Conservation (phyloP, 2,888 invertebrate species). For the Dyspetes luteomarginatus region DNA sequence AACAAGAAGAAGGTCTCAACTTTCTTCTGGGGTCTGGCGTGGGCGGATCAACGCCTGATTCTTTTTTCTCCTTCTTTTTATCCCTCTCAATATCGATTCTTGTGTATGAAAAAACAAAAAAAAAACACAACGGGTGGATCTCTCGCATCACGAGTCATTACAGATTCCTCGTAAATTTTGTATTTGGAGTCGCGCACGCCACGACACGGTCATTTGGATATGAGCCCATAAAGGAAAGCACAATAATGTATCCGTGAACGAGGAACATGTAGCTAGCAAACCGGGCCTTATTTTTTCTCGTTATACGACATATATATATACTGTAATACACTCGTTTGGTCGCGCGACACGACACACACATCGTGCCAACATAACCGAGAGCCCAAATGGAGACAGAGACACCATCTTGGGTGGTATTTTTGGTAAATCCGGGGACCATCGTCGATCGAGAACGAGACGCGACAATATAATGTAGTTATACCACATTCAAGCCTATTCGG, state of each 20-base stretch:
- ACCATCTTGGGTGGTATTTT: constrained; percentile 69
- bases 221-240: constrained; percentile 27
- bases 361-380: constrained; percentile 14
- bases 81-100: constrained; percentile 25
- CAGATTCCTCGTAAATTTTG: constrained; percentile 76
- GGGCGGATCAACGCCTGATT: constrained; percentile 63
- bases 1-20: constrained; percentile 9
- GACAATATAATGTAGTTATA: constrained; percentile 36
- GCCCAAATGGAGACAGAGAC: constrained; percentile 1
- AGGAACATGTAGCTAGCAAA: constrained; percentile 28
- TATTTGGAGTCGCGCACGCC: constrained; percentile 65
- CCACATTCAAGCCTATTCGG: constrained; percentile 23
- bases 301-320: constrained; percentile 47
- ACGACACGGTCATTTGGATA: constrained; percentile 38
- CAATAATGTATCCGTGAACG: constrained; percentile 19
- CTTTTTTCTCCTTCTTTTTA: constrained; percentile 28
- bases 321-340: constrained; percentile 56
- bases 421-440: constrained; percentile 36
- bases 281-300: constrained; percentile 54
- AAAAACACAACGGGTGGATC: constrained; percentile 46
- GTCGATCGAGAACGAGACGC: constrained; percentile 25
- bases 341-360: constrained; percentile 34
- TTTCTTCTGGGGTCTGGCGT: constrained; percentile 45
- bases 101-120: constrained; percentile 41
- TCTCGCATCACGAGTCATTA: constrained; percentile 75